phyloP scores from a whole-genome alignment of 2,797 vertebrate species.

The Alectoris magna region DNA sequence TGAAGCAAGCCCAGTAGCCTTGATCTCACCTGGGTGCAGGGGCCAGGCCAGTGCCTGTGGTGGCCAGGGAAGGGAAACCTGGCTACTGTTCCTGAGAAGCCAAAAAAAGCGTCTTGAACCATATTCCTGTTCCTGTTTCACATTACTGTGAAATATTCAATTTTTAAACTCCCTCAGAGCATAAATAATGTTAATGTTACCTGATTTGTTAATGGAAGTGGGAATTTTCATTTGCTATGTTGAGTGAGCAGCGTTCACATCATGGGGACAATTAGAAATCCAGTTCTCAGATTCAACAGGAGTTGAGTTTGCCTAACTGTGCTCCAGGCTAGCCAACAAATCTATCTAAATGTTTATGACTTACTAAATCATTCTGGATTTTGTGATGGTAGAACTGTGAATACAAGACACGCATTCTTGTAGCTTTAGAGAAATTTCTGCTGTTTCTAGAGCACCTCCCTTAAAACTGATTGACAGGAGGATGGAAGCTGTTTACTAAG shows the following conservation, averaged over 20 bases:
- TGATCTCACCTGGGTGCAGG: not conserved
- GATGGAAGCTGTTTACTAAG: not conserved
- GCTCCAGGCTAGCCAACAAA: conserved; percentile 1
- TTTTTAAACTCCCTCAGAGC: not conserved
- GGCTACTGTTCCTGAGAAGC: not conserved
- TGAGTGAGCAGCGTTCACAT: not conserved
- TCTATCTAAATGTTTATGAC: not conserved
- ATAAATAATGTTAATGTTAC: not conserved
- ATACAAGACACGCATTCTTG: not conserved
- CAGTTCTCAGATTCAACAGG: not conserved
- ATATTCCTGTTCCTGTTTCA: not conserved
- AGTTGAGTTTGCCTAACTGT: not conserved
- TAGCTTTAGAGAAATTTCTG: not conserved
- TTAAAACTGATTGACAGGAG: not conserved
- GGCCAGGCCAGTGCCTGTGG: fast-evolving
- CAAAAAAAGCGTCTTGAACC: not conserved
- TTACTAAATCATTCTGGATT: not conserved
- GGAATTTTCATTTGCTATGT: not conserved
- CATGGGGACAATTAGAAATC: not conserved
- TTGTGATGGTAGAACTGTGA: not conserved
- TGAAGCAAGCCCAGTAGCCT: not conserved
- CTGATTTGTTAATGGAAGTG: not conserved
- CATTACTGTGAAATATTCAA: not conserved
- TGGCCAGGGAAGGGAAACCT: not conserved
- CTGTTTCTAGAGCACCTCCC: not conserved